Evolutionary conservation across 1,140 invertebrate genomes (phyloP).

Genomic region (Centruroides vittatus): DNA sequence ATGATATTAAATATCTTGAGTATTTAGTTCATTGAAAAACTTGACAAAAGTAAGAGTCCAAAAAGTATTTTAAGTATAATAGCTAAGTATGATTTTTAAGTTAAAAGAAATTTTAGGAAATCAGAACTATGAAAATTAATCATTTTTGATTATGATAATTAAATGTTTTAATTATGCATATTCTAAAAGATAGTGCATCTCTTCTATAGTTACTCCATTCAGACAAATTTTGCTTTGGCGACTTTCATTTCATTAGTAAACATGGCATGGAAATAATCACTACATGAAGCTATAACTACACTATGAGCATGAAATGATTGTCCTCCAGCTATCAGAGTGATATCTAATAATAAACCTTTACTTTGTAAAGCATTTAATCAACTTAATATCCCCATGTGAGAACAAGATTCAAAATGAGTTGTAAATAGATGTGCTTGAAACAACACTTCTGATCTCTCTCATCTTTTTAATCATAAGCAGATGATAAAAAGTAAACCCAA

Average conservation of each 20-base stretch:
- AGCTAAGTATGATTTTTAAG: too few relatives aligned
- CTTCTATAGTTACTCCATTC: conserved; percentile 45
- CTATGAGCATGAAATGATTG: conserved; percentile 51
- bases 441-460: conserved; percentile 4
- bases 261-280: conserved; percentile 62
- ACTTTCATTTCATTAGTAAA: conserved; percentile 53
- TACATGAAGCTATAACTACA: conserved; percentile 53
- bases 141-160: too few relatives aligned
- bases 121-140: too few relatives aligned
- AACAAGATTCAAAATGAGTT: conserved; percentile 35
- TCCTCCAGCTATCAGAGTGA: conserved; percentile 48
- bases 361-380: conserved; percentile 45
- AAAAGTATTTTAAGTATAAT: too few relatives aligned
- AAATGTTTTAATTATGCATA: conserved; percentile 40
- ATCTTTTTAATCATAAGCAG: not conserved
- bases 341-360: conserved; percentile 47
- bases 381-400: conserved; percentile 39
- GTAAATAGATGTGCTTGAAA: conserved; percentile 15
- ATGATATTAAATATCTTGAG: too few relatives aligned
- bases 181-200: conserved; percentile 46
- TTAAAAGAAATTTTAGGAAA: too few relatives aligned
- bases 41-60: too few relatives aligned
- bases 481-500: too few relatives aligned
- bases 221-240: conserved; percentile 44
- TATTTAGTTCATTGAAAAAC: too few relatives aligned